Percentiles rank a stretch among this genome's conserved stretches.
phyloP scores from a whole-genome alignment of 53 echinoderm and acorn worm genomes.

The Paracentrotus lividus region DNA sequence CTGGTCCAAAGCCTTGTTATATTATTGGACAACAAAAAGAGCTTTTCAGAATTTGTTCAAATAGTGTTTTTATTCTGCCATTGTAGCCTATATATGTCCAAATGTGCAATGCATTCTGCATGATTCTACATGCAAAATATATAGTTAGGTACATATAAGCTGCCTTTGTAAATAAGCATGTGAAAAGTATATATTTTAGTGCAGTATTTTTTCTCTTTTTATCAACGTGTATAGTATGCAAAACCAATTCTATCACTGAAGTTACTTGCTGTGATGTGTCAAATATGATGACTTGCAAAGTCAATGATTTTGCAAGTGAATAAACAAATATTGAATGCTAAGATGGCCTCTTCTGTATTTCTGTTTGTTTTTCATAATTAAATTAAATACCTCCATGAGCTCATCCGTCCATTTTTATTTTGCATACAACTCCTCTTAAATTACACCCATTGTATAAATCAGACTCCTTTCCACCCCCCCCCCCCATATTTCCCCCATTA shows the following conservation, averaged over 20 bases:
- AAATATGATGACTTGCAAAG: slow-evolving; percentile 20
- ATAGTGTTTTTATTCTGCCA: background rate
- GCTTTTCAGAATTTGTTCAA: background rate
- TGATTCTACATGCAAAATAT: background rate
- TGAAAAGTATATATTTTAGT: slow-evolving; percentile 9
- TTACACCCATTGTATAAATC: no score
- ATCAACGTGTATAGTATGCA: slow-evolving; percentile 12
- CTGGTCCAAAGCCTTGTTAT: background rate
- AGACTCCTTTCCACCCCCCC: slow-evolving; percentile 38
- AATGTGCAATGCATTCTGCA: slow-evolving; percentile 37
- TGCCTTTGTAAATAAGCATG: slow-evolving; percentile 5
- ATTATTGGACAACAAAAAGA: no score
- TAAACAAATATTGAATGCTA: background rate
- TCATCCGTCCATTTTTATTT: background rate
- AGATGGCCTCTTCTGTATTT: background rate
- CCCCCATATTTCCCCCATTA: background rate
- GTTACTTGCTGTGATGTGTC: slow-evolving; percentile 31
- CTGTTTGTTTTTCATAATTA: background rate
- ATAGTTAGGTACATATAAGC: background rate
- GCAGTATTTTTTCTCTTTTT: slow-evolving; percentile 1
- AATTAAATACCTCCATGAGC: background rate
- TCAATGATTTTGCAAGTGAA: background rate
- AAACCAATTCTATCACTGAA: background rate
- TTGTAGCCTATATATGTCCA: no score
- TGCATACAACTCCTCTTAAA: background rate